Evolutionary conservation across 2,113 vertebrate species (phyloP).

Genomic region (Vanacampus margaritifer): DNA sequence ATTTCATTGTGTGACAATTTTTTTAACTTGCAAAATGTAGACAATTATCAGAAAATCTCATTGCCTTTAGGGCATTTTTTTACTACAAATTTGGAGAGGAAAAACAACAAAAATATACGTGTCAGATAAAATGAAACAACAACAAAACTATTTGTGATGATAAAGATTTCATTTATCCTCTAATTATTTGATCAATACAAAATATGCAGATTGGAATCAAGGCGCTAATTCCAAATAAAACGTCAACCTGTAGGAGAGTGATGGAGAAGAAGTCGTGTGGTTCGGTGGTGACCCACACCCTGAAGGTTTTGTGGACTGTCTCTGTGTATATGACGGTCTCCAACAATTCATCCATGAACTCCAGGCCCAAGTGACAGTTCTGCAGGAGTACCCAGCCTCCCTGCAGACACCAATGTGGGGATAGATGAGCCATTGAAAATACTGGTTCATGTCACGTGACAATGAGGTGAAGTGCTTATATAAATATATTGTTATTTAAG

Average conservation of each 20-base stretch:
- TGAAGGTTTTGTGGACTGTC: constrained; percentile 72
- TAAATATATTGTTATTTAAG: too few species aligned
- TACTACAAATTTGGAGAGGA: too few species aligned
- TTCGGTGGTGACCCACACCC: constrained; percentile 87
- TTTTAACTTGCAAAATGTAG: too few species aligned
- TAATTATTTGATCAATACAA: neutral
- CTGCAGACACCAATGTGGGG: constrained; percentile 48
- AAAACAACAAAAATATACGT: too few species aligned
- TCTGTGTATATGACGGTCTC: constrained; percentile 74
- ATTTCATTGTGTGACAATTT: too few species aligned
- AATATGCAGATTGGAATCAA: neutral
- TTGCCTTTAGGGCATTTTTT: too few species aligned
- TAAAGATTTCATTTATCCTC: neutral
- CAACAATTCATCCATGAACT: constrained; percentile 84
- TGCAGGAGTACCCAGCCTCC: constrained; percentile 88
- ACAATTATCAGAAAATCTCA: too few species aligned
- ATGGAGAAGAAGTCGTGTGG: constrained; percentile 69
- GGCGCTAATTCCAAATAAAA: neutral
- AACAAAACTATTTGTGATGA: too few species aligned
- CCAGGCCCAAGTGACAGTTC: constrained; percentile 85
- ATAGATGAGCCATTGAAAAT: constrained; percentile 1
- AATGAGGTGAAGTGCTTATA: too few species aligned
- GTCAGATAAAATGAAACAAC: too few species aligned
- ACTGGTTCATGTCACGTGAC: neutral
- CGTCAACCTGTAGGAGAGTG: constrained; percentile 48